A percentile compares a stretch with the other conserved stretches of the same genome.
Conservation (phyloP, 2,113 vertebrate species). For the Castor canadensis region DNA sequence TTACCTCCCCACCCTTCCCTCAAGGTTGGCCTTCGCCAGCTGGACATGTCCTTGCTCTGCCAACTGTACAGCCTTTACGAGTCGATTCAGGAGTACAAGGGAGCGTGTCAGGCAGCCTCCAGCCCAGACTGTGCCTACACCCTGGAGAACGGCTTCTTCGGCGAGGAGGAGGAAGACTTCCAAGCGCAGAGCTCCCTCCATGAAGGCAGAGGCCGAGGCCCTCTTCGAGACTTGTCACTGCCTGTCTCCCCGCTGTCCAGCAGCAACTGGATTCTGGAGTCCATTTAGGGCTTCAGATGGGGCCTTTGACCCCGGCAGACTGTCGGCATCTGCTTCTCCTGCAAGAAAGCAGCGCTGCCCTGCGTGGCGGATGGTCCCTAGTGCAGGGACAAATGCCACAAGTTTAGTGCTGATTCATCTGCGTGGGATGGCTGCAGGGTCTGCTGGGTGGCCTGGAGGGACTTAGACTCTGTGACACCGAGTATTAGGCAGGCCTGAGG, state of each 20-base stretch:
- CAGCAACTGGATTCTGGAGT: slow-evolving; percentile 87
- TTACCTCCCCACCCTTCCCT: not conserved
- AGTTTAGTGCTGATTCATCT: slow-evolving; percentile 33
- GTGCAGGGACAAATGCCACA: slow-evolving; percentile 58
- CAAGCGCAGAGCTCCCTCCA: slow-evolving; percentile 78
- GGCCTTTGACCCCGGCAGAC: not conserved
- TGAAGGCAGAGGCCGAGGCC: slow-evolving; percentile 51
- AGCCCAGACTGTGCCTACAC: slow-evolving; percentile 88
- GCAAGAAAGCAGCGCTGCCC: slow-evolving; percentile 60
- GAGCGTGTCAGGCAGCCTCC: slow-evolving; percentile 94
- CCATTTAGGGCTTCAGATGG: slow-evolving; percentile 56
- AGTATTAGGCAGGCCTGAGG: accelerated
- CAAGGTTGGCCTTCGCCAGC: slow-evolving; percentile 97
- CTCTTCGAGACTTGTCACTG: slow-evolving; percentile 52
- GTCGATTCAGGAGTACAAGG: slow-evolving; percentile 99
- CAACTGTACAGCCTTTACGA: slow-evolving; percentile 98
- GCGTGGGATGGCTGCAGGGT: not conserved
- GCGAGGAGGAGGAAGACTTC: slow-evolving; percentile 97
- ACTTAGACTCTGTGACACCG: not conserved
- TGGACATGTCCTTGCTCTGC: slow-evolving; percentile 98
- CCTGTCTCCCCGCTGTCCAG: slow-evolving; percentile 52
- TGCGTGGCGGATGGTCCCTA: slow-evolving; percentile 49
- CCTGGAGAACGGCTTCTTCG: slow-evolving; percentile 96
- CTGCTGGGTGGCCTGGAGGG: not conserved
- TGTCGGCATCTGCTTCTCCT: slow-evolving; percentile 63